Evolutionary conservation across 1,140 invertebrate species (phyloP), one percentile per base, ranked within the genome.

Genomic region (Orussus abietinus): DNA sequence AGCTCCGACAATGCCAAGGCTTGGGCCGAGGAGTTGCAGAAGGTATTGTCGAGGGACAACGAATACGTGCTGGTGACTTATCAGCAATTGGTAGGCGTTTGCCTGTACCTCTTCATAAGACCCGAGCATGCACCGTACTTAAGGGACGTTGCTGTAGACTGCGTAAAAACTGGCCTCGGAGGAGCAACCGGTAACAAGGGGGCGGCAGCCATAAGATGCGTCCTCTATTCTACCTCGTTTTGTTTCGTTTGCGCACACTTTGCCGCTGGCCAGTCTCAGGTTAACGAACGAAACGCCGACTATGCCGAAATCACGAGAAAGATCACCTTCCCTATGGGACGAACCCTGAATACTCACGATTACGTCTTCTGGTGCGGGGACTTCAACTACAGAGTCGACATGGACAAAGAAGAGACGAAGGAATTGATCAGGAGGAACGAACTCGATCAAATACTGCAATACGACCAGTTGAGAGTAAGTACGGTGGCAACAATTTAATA

Each of bases 321-420:
- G 77, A 80, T 98, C 49, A 79, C 83, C 6, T 98, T 98, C 69
- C 92, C 93, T 6, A 92, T 94, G 89, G 91, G 90, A 15, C 77
- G 92, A 44, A 90, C 87, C 0, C 69, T 99, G 1, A 88, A 91
- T 68, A 89, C 90, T 9, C 96, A 99, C 66, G 96, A 99, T 75
- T 97, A 96, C 71, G 84, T 99, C 0, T 98, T 99, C 69, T 99
- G 96, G 96, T 96, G 94, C 70, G 97, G 97, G 0, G 97, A 99
- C 76, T 99, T 99, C 70, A 99, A 99, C 69, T 99, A 99, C 64
- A 80, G 97, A 40, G 87, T 99, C 45, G 95, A 98, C 66, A 83
- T 98, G 79, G 84, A 90, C 38, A 94, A 93, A 63, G 94, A 98
- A 9, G 90, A 97, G 63, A 86, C 98, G 44, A 92, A 95, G 64